phyloP scores from a whole-genome alignment of 2,888 invertebrate species.

The Apodemia hepburni region DNA sequence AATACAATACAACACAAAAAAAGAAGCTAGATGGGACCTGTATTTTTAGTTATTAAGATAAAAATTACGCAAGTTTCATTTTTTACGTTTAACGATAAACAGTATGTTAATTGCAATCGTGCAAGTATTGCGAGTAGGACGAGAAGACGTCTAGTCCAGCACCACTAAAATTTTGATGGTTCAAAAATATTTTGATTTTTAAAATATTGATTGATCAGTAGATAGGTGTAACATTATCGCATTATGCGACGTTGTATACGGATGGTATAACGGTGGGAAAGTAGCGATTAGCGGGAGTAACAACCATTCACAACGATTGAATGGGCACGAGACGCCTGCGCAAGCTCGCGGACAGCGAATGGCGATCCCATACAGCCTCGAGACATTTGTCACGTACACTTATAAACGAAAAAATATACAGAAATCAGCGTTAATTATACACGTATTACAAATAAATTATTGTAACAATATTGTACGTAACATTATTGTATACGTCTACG shows the following conservation, averaged over 20 bases:
- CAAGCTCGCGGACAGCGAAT: conserved; percentile 38
- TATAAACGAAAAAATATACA: not conserved
- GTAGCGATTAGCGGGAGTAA: conserved; percentile 68
- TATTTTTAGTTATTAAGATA: too few species aligned
- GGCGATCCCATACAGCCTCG: conserved; percentile 34
- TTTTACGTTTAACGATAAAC: too few species aligned
- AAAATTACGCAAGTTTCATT: too few species aligned
- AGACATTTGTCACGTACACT: conserved; percentile 5
- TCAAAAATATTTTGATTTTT: too few species aligned
- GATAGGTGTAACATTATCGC: not conserved
- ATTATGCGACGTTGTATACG: not conserved
- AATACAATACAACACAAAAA: too few species aligned
- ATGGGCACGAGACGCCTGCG: conserved; percentile 66
- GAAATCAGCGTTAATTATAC: not conserved
- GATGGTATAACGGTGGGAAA: conserved; percentile 63
- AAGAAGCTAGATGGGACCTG: too few species aligned
- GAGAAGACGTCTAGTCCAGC: too few species aligned
- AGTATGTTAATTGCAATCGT: too few species aligned
- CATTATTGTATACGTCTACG: not conserved
- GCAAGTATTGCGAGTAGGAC: too few species aligned
- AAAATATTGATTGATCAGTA: too few species aligned
- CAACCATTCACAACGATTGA: conserved; percentile 75
- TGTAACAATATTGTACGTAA: not conserved
- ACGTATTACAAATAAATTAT: too few species aligned
- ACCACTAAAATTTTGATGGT: too few species aligned